phyloP scores from a whole-genome alignment of 2,888 invertebrate species.

The Cantharis flavilabris region DNA sequence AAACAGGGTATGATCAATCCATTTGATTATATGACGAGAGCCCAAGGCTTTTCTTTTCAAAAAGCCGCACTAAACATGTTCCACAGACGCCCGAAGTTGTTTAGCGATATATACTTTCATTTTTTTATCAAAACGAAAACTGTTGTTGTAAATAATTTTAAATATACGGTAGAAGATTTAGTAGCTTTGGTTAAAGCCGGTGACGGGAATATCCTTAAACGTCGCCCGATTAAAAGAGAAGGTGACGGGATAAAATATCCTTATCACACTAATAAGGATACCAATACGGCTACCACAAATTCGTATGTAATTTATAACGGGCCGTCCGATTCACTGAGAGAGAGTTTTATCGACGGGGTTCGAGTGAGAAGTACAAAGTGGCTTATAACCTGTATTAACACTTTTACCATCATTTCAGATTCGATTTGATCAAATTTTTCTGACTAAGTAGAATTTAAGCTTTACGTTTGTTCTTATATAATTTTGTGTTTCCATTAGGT shows the following conservation, averaged over 20 bases:
- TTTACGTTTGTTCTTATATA: neutral
- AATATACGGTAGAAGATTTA: constrained; percentile 39
- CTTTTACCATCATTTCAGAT: constrained; percentile 26
- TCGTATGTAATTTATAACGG: constrained; percentile 46
- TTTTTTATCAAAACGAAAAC: constrained; percentile 33
- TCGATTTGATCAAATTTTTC: constrained; percentile 28
- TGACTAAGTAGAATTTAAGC: neutral
- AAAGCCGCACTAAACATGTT: constrained; percentile 41
- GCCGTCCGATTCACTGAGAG: constrained; percentile 32
- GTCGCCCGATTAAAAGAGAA: constrained; percentile 41
- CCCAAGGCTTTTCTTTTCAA: constrained; percentile 7
- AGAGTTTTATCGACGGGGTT: constrained; percentile 43
- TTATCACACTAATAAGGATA: constrained; percentile 22
- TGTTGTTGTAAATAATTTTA: constrained; percentile 33
- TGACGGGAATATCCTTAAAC: constrained; percentile 41
- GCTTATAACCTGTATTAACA: constrained; percentile 46
- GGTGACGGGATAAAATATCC: constrained; percentile 25
- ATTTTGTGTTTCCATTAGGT: too few species aligned
- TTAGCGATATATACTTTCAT: constrained; percentile 46
- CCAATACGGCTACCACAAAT: constrained; percentile 32
- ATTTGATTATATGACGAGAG: constrained; percentile 10
- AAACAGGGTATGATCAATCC: constrained; percentile 6
- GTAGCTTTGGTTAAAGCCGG: constrained; percentile 38
- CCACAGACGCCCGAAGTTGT: constrained; percentile 44
- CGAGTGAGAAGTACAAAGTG: constrained; percentile 44